Base-by-base conservation (phyloP, 1,140 invertebrate species). In the Hyles vespertilio region DNA sequence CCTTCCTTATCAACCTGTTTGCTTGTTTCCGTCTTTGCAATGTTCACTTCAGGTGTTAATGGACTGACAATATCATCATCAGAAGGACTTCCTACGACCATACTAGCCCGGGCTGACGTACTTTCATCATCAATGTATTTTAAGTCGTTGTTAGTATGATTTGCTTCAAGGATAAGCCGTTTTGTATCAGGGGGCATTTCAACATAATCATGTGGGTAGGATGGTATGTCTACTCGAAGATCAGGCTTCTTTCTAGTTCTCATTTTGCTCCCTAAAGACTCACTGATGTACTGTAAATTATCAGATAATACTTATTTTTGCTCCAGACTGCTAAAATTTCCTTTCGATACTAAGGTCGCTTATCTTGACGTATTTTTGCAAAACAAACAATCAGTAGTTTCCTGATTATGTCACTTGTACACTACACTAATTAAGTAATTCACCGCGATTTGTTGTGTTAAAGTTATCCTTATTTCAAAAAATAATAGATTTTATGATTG, bases 181-280 rank as follows among this genome's bases (percentile, higher is more conserved):
- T 48, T 71, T 0, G 74, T 77, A 32, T 79, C 77, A 11, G 57
- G 49, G 3, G 85, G 85, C 83, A 86, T 86, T 65, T 83, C 76
- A 0, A 84, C 83, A 63, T 85, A 88, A 22, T 86, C 83, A 47
- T 73, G 69, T 5, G 82, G 81, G 45, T 82, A 85, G 0, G 82
- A 76, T 2, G 85, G 81, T 53, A 88, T 86, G 7, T 80, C 49
- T 51, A 88, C 7, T 1, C 74, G 59, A 40, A 88, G 64, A 69
- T 84, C 79, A 56, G 85, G 77, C 54, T 84, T 88, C 66, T 86
- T 88, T 53, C 82, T 63, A 0, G 71, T 55, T 46, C 81, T 73
- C 80, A 83, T 84, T 49, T 64, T 73, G 34, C 1, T n/a, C n/a
- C n/a, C 11, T 45, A 58, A 50, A 49, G 44, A 22, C 52, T 61